Percentiles rank a stretch among this genome's conserved stretches.
phyloP scores from a whole-genome alignment of 2,888 invertebrate genomes.

The Scotopteryx bipunctaria region DNA sequence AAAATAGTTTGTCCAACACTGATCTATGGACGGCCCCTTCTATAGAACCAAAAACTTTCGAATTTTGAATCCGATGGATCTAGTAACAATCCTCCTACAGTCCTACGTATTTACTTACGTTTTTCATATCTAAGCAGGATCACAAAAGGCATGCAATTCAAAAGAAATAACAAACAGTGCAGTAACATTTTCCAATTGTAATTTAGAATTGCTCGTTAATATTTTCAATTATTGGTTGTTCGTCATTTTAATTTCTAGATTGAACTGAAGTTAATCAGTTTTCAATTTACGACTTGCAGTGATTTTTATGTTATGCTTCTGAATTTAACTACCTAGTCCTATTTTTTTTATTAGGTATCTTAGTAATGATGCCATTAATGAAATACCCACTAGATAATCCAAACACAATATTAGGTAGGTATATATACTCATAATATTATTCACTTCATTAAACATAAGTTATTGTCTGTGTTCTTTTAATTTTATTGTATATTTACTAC shows the following conservation, averaged over 20 bases:
- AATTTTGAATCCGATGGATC: no score
- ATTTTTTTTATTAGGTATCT: neutral
- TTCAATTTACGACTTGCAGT: slow-evolving; percentile 31
- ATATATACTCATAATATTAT: no score
- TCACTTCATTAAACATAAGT: no score
- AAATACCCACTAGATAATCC: no score
- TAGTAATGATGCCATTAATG: neutral
- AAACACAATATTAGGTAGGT: no score
- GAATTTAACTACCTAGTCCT: neutral
- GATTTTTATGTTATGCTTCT: neutral
- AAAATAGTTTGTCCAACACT: no score
- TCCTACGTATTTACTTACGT: slow-evolving; percentile 48
- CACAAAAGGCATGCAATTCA: slow-evolving; percentile 34
- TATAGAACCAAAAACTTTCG: no score
- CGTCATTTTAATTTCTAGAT: slow-evolving; percentile 12
- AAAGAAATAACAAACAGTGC: slow-evolving; percentile 19
- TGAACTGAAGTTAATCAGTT: slow-evolving; percentile 32
- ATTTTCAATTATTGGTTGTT: slow-evolving; percentile 14
- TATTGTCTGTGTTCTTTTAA: no score
- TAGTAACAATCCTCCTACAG: no score
- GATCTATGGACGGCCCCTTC: no score
- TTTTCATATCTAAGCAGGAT: slow-evolving; percentile 38
- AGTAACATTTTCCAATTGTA: slow-evolving; percentile 20
- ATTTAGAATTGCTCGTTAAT: slow-evolving; percentile 6
- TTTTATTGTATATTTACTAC: no score